Evolutionary conservation across 2,797 vertebrate species (phyloP), one percentile per base, ranked within the genome.

Genomic region (Sebastes goodei): DNA sequence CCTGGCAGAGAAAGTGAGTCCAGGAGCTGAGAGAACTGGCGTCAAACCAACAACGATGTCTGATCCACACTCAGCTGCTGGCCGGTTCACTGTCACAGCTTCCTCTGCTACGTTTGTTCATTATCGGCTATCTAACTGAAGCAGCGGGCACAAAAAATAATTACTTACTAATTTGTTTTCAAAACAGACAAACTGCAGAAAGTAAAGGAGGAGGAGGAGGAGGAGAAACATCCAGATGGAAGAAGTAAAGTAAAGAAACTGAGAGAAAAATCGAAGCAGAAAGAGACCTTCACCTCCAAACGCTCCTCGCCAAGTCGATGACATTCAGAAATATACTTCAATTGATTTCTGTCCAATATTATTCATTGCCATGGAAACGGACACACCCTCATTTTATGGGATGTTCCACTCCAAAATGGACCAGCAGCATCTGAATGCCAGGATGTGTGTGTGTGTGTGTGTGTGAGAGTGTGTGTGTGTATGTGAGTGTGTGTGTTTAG

Each of bases 321-420:
- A 65, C 20, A n/a, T 55, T 66, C 63, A 38, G 49, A 2, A 23
- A 55, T 57, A 55, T 46, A 21, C 25, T 3, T 66, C n/a, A 82
- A 71, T 23, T 5, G 42, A 71, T 69, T 67, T 53, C 20, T 56
- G 9, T 53, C 35, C 59, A n/a, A 15, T 77, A 61, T 78, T 69
- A 74, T 62, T 53, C 53, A 66, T 90, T 42, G 2, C 78, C 72
- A 63, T 85, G 81, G 87, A 80, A 74, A 85, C 71, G 10, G 85
- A 74, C 71, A 86, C 76, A 33, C 67, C 87, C 57, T 85, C 65
- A 74, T 89, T 21, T 42, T 78, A 86, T 82, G 85, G 88, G 85
- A 88, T 88, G 90, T 90, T 89, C 86, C 82, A 82, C 69, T 89
- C 42, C 30, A 80, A 89, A 89, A 86, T 78, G 87, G 74, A 81